Base-by-base conservation (phyloP, 23 tunicate species). In the Halocynthia aurantium region DNA sequence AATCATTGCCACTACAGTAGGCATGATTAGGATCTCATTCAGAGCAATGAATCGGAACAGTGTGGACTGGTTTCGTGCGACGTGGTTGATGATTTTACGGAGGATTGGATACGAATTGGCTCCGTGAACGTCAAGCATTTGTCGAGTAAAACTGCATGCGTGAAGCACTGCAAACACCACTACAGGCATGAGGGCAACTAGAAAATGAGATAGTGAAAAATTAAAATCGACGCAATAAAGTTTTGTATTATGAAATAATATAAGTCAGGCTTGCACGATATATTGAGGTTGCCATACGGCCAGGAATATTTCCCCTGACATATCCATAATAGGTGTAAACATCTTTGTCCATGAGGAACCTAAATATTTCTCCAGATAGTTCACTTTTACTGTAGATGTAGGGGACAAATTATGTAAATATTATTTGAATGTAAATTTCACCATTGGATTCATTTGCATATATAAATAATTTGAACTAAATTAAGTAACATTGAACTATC, bases 141-240 rank as follows among this genome's bases (percentile, higher is more conserved):
- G 90, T 13, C 97, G 80, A 7, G 97, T 81, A 71, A 91, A 91
- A 62, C 87, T 91, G 65, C 87, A 85, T 50, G 87, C 87, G 62
- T 91, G 97, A 17, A 91, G 86, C 18, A 91, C 81, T 2, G 91
- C 97, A 73, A 91, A 91, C 17, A 81, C 82, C 15, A 80, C 75
- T 6, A 91, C 87, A 0, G 97, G 97, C 81, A 91, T 77, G 56
- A 91, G 69, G 7, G 91, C 97, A 72, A 91, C 97, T 91, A 31
- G 78, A 10, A 53, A 74, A 51, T 5, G 55, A n/a, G n/a, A 71
- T 11, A 49, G 5, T 10, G 17, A 20, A 75, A 75, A 50, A 72
- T 15, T 31, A 31, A 31, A 4, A 31, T n/a, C n/a, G n/a, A 31
- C 1, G 44, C 44, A 0, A n/a, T n/a, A n/a, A n/a, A n/a, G n/a